Percentiles rank a stretch among this genome's conserved stretches.
phyloP scores from a whole-genome alignment of 1,140 invertebrate genomes.

The Ruditapes philippinarum region DNA sequence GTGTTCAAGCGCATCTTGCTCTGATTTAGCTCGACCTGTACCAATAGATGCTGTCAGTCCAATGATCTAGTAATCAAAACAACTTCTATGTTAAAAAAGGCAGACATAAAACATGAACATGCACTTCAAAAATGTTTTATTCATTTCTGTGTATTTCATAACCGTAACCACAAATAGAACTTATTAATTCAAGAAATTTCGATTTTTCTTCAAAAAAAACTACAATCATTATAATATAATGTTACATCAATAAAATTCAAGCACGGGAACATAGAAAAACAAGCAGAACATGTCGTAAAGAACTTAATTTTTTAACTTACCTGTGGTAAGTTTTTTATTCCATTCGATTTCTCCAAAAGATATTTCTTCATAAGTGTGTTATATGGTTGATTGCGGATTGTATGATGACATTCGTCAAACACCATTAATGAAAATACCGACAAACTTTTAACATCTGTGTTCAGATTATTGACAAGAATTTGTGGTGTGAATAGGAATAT shows the following conservation, averaged over 20 bases:
- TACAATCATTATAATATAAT: no score
- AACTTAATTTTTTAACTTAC: no score
- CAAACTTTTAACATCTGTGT: slow-evolving; percentile 65
- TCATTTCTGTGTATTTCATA: no score
- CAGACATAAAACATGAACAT: no score
- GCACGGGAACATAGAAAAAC: no score
- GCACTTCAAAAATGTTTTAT: no score
- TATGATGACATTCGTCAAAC: slow-evolving; percentile 85
- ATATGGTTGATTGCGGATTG: slow-evolving; percentile 81
- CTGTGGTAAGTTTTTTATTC: slow-evolving; percentile 64
- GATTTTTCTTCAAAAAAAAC: no score
- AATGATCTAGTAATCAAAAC: slow-evolving; percentile 78
- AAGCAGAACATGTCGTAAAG: no score
- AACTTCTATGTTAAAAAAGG: no score
- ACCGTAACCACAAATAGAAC: no score
- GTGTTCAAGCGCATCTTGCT: slow-evolving; percentile 72
- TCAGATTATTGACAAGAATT: slow-evolving; percentile 75
- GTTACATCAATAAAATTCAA: no score
- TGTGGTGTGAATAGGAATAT: slow-evolving; percentile 78
- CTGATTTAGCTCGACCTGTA: slow-evolving; percentile 66
- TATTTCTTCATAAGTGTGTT: slow-evolving; percentile 80
- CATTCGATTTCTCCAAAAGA: slow-evolving; percentile 67
- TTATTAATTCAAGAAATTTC: no score
- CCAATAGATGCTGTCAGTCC: slow-evolving; percentile 85
- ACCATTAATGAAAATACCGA: slow-evolving; percentile 76